Conservation (phyloP, 2,888 invertebrate genomes). For the Gerris lacustris region DNA sequence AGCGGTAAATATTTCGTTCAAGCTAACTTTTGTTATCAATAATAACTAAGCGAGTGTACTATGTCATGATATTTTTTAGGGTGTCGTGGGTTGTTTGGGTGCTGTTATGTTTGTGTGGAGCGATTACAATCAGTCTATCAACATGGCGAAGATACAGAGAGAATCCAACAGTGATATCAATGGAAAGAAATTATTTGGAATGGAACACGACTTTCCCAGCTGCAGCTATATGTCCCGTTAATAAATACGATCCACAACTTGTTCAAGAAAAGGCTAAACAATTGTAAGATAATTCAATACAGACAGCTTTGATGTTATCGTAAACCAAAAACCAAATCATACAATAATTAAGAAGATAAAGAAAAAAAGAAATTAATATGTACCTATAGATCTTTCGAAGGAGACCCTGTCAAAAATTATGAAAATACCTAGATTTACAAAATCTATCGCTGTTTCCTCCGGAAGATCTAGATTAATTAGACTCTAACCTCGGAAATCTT, state of each 20-base stretch:
- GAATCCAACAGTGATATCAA: constrained; percentile 33
- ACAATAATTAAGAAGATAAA: too few relatives aligned
- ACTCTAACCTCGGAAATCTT: too few relatives aligned
- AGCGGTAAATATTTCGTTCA: not conserved
- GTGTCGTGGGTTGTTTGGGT: constrained; percentile 25
- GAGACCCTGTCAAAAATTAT: too few relatives aligned
- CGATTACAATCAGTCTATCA: constrained; percentile 23
- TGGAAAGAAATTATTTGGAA: constrained; percentile 32
- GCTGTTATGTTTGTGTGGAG: constrained; percentile 22
- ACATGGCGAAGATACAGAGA: constrained; percentile 31
- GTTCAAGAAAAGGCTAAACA: not conserved
- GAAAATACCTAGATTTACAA: too few relatives aligned
- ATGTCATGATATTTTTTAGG: constrained; percentile 17
- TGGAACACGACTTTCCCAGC: constrained; percentile 34
- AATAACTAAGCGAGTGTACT: not conserved
- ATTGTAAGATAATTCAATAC: not conserved
- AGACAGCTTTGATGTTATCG: too few relatives aligned
- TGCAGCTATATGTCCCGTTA: constrained; percentile 30
- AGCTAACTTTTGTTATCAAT: not conserved
- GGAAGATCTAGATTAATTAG: too few relatives aligned
- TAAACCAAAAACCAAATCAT: too few relatives aligned
- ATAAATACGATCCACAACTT: constrained; percentile 21
- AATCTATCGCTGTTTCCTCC: too few relatives aligned
- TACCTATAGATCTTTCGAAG: too few relatives aligned
- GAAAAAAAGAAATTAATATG: too few relatives aligned